Evolutionary conservation across 2,888 invertebrate genomes (phyloP).

Genomic region (Rhagium mordax): DNA sequence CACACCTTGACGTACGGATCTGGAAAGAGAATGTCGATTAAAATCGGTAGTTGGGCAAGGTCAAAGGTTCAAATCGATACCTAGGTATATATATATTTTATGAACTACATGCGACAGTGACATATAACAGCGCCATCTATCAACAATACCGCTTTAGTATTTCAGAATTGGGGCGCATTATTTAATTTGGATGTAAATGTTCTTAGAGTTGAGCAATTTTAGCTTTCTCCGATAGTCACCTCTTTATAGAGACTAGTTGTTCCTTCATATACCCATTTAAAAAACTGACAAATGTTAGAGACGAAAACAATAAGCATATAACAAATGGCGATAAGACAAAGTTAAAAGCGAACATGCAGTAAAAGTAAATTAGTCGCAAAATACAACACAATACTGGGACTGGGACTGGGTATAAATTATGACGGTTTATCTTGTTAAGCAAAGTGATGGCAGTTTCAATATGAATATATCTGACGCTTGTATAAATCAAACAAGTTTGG

Average conservation of each 20-base stretch:
- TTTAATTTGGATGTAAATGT: too few species aligned
- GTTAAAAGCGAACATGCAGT: neutral
- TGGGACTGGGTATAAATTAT: neutral
- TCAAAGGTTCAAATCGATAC: too few species aligned
- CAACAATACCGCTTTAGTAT: too few species aligned
- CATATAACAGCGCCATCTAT: neutral
- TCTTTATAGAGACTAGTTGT: too few species aligned
- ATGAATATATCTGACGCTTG: neutral
- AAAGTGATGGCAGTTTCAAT: neutral
- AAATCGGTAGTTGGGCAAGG: neutral
- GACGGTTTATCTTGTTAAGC: neutral
- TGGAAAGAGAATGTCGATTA: conserved; percentile 69
- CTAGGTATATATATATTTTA: too few species aligned
- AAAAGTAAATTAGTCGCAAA: neutral
- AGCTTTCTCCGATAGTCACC: too few species aligned
- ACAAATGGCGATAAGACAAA: neutral
- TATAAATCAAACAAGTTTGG: conserved; percentile 11
- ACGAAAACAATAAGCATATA: too few species aligned
- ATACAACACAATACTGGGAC: neutral
- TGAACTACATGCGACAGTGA: neutral
- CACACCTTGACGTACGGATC: conserved; percentile 99
- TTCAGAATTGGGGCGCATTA: too few species aligned
- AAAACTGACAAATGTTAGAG: too few species aligned
- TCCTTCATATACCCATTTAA: too few species aligned
- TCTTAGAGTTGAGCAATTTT: too few species aligned